These are phyloP conservation scores for Eretmocerus hayati DNA, from an alignment of 2,888 invertebrate species.

Conservation along the genomic window DNA sequence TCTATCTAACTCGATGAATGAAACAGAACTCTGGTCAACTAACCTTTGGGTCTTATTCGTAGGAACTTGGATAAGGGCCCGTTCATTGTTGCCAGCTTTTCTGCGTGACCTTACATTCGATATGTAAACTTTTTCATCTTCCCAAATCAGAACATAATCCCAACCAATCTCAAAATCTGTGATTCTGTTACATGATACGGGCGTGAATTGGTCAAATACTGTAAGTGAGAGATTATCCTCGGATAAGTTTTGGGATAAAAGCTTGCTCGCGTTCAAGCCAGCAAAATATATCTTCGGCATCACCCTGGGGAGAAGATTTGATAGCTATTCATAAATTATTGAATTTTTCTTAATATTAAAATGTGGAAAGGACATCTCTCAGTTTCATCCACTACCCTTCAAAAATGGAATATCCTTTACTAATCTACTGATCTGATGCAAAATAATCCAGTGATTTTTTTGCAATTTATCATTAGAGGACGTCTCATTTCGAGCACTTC, in stretches of 20 bases:
- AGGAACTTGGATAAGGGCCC: conserved; percentile 30
- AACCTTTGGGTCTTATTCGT: conserved; percentile 20
- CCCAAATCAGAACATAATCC: conserved; percentile 41
- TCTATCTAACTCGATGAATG: no score
- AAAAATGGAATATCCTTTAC: no score
- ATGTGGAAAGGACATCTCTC: no score
- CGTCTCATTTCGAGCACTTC: no score
- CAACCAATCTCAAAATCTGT: conserved; percentile 39
- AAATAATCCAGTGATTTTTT: no score
- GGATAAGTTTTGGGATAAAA: conserved; percentile 1
- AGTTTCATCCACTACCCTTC: no score
- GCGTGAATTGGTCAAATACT: conserved; percentile 28
- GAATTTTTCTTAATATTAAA: no score
- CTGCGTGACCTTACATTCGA: conserved; percentile 24
- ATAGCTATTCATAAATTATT: no score
- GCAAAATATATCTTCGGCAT: conserved; percentile 27
- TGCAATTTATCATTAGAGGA: no score
- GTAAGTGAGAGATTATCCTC: conserved; percentile 9
- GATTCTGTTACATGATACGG: conserved; percentile 27
- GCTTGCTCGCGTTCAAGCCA: conserved; percentile 31
- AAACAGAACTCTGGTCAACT: not conserved
- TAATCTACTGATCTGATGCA: no score
- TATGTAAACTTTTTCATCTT: conserved; percentile 30
- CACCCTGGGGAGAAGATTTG: conserved; percentile 9
- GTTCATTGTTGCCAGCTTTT: not conserved